Base-by-base conservation (phyloP, 2,797 vertebrate species). In the Cossypha caffra region DNA sequence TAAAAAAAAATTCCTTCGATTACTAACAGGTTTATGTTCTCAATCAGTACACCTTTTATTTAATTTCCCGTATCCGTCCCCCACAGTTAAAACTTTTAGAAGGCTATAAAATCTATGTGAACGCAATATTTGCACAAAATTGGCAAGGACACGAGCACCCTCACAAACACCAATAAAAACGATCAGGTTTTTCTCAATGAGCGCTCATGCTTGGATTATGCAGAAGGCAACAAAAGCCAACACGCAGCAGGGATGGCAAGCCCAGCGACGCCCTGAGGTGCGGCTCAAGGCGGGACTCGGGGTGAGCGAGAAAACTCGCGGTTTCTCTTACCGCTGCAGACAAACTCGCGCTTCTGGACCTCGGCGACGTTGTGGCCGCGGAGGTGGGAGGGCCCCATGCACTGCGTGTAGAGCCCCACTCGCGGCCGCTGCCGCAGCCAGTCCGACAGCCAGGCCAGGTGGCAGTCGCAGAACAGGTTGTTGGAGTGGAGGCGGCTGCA, bases 361-460 rank as follows among this genome's bases (percentile, higher is more conserved):
- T 99, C 99, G 0, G 99, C 99, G 19, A 99, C 99, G 5, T 99
- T 99, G 96, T 99, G 99, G 9, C 99, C 99, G 88, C 99, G 98
- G 83, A 99, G 97, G 94, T 99, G 99, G 3, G 98, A 97, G 0
- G 99, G 99, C 50, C 98, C 98, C 99, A 99, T 99, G 96, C 99
- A 99, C 94, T 99, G 99, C 0, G 99, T 99, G 97, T 99, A 99
- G 29, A 99, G 98, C 54, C 99, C 99, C 31, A 99, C 98, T 1
- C 99, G 98, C 3, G 99, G 99, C 86, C 99, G 98, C 97, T 99
- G 99, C 37, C 99, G 98, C 95, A 99, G 98, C 99, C 99, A 99
- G 97, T 99, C 99, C 0, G 99, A 99, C 83, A 99, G 98, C 99
- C 99, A 99, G 90, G 99, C 99, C 96, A 99, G 98, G 90, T 99